These are phyloP conservation scores for Papilio helenus DNA, from an alignment of 1,140 invertebrate species.

Conservation along the genomic window DNA sequence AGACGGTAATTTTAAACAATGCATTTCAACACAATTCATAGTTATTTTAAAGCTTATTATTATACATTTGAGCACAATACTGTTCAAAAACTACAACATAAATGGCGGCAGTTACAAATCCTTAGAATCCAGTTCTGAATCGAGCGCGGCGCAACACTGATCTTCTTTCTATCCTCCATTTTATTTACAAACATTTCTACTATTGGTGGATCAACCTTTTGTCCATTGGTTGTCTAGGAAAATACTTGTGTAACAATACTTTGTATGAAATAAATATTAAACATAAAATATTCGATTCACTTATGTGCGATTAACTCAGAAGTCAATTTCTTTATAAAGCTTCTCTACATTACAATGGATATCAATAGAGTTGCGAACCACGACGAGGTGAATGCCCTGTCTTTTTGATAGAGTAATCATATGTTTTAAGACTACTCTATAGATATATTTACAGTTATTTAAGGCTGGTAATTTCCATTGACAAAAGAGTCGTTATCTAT, in stretches of 20 bases:
- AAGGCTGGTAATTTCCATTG: background rate
- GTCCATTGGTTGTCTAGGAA: background rate
- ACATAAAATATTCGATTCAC: too few relatives aligned
- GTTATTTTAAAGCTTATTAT: too few relatives aligned
- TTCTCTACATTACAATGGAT: too few relatives aligned
- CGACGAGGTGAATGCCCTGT: background rate
- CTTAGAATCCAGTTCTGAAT: background rate
- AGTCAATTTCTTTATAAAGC: too few relatives aligned
- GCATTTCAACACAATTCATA: too few relatives aligned
- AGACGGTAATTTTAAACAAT: too few relatives aligned
- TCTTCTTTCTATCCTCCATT: background rate
- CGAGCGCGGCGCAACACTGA: background rate
- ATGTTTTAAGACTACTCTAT: background rate
- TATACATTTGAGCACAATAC: too few relatives aligned
- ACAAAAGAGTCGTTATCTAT: background rate
- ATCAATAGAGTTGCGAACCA: too few relatives aligned
- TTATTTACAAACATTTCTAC: constrained; percentile 13
- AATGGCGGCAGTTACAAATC: background rate
- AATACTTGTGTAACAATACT: background rate
- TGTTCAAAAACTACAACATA: background rate
- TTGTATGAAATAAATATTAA: too few relatives aligned
- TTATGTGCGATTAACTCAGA: too few relatives aligned
- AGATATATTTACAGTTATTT: background rate
- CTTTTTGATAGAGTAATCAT: background rate
- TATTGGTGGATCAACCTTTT: constrained; percentile 12